phyloP scores from a whole-genome alignment of 1,140 invertebrate genomes.

The Drosophila ananassae region DNA sequence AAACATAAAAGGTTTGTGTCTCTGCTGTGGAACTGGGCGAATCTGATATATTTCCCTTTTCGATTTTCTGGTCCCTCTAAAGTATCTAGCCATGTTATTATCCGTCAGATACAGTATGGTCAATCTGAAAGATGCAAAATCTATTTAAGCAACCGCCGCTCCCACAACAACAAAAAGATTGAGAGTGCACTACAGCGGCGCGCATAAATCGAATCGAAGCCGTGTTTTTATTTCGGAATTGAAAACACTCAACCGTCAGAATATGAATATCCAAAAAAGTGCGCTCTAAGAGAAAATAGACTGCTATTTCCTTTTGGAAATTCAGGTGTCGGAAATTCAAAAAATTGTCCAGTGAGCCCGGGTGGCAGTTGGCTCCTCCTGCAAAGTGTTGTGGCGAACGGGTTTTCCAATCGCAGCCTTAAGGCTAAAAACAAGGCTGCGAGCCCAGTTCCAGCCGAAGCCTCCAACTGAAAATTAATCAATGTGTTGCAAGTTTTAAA shows the following conservation, averaged over 20 bases:
- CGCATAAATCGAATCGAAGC: conserved; percentile 2
- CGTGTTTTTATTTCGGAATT: not conserved
- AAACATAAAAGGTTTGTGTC: not conserved
- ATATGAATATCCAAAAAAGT: not conserved
- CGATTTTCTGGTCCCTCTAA: conserved; percentile 5
- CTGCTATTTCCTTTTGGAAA: not conserved
- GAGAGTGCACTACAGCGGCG: not conserved
- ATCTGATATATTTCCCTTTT: not conserved
- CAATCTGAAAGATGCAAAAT: conserved; percentile 4
- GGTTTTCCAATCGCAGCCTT: conserved; percentile 32
- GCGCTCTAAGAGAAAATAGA: not conserved
- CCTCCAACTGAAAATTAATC: conserved; percentile 25
- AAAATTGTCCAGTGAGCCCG: not conserved
- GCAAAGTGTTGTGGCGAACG: conserved; percentile 13
- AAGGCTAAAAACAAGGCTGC: conserved; percentile 12
- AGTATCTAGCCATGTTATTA: not conserved
- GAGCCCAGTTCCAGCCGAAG: conserved; percentile 31
- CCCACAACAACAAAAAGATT: conserved; percentile 1
- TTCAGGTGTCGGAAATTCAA: not conserved
- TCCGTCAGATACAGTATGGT: not conserved
- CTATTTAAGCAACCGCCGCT: conserved; percentile 31
- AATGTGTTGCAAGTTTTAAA: conserved; percentile 31
- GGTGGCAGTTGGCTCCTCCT: conserved; percentile 13
- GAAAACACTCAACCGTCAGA: not conserved
- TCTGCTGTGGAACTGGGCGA: not conserved